These are phyloP conservation scores for Lochmaea capreae DNA, from an alignment of 2,888 invertebrate species.

Conservation along the genomic window DNA sequence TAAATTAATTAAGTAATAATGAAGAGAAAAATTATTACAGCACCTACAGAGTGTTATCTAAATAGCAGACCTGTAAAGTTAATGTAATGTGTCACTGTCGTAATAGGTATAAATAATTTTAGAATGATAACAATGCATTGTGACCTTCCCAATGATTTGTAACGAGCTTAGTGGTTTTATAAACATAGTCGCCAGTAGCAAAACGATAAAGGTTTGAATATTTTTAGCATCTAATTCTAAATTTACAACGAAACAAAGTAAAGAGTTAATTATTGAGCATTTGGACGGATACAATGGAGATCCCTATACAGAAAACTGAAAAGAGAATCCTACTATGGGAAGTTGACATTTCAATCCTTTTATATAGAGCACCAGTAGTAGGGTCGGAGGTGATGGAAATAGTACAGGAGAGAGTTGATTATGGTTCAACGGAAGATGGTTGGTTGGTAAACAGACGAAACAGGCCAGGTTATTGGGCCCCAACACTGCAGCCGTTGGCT, in stretches of 20 bases:
- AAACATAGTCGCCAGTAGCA: slow-evolving; percentile 9
- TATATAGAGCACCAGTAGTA: too few relatives aligned
- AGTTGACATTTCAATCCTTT: too few relatives aligned
- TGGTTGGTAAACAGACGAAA: too few relatives aligned
- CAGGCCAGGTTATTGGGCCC: too few relatives aligned
- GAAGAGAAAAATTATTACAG: neutral
- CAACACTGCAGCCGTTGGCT: too few relatives aligned
- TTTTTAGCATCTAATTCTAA: neutral
- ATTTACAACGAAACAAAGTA: neutral
- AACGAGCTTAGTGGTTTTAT: slow-evolving; percentile 13
- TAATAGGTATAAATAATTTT: slow-evolving; percentile 29
- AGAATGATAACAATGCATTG: slow-evolving; percentile 49
- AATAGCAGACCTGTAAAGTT: slow-evolving; percentile 2
- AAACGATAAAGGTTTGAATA: neutral
- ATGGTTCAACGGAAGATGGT: too few relatives aligned
- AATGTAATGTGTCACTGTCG: slow-evolving; percentile 10
- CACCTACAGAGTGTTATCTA: slow-evolving; percentile 9
- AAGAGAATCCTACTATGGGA: too few relatives aligned
- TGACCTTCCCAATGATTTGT: slow-evolving; percentile 49
- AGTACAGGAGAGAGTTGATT: too few relatives aligned
- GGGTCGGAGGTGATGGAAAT: too few relatives aligned
- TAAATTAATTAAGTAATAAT: neutral
- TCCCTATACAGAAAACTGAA: too few relatives aligned
- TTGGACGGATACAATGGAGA: too few relatives aligned
- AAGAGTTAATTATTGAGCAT: too few relatives aligned